Evolutionary conservation across 2,888 invertebrate species (phyloP).

Genomic region (Teleiodes luculella): DNA sequence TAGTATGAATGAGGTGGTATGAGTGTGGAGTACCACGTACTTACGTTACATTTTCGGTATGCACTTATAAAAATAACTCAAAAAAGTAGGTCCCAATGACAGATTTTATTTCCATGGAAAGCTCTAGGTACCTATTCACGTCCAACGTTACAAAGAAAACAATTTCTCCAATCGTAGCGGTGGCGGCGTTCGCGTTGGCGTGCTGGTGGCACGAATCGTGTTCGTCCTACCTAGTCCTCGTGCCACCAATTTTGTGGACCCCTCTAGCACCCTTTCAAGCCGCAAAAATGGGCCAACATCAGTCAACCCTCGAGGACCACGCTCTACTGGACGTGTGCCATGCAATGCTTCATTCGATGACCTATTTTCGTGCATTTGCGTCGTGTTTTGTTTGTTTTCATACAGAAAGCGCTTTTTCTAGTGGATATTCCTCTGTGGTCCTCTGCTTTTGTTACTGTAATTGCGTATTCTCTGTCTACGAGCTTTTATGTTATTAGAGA

Average conservation of each 20-base stretch:
- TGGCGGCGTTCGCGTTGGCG: too few species aligned
- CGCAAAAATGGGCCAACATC: slow-evolving; percentile 19
- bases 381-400: slow-evolving; percentile 48
- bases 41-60: too few species aligned
- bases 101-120: slow-evolving; percentile 26
- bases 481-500: slow-evolving; percentile 23
- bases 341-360: slow-evolving; percentile 51
- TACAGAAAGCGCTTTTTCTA: slow-evolving; percentile 43
- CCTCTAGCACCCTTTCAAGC: slow-evolving; percentile 18
- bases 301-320: slow-evolving; percentile 31
- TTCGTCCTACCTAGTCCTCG: slow-evolving; percentile 28
- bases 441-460: slow-evolving; percentile 42
- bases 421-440: slow-evolving; percentile 33
- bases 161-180: slow-evolving; percentile 36
- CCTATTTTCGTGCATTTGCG: slow-evolving; percentile 54
- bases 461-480: slow-evolving; percentile 35
- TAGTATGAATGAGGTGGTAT: too few species aligned
- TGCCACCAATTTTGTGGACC: slow-evolving; percentile 27
- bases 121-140: slow-evolving; percentile 24
- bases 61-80: too few species aligned
- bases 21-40: too few species aligned
- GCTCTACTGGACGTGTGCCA: slow-evolving; percentile 36
- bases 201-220: slow-evolving; percentile 38
- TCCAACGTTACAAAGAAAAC: slow-evolving; percentile 38
- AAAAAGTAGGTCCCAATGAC: not conserved